phyloP scores from a whole-genome alignment of 2,888 invertebrate genomes.

The Sabatieria punctata region DNA sequence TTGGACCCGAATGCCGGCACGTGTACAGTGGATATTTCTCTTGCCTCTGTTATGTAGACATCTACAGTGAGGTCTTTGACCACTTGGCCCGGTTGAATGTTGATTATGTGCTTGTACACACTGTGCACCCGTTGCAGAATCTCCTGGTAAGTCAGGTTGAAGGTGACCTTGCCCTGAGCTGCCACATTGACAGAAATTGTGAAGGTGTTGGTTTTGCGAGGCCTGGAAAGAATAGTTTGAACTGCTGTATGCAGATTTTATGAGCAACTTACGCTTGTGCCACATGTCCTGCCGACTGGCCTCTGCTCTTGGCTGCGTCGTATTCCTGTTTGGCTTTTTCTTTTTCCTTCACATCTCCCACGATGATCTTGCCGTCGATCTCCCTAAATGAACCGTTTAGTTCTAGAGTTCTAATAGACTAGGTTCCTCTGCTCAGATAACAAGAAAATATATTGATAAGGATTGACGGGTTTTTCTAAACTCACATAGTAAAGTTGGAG shows the following conservation, averaged over 20 bases:
- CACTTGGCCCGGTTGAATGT: conserved; percentile 48
- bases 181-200: conserved; percentile 51
- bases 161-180: conserved; percentile 45
- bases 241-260: too few relatives aligned
- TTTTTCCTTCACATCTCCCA: conserved; percentile 30
- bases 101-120: conserved; percentile 50
- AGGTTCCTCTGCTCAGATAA: too few relatives aligned
- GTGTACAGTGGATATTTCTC: conserved; percentile 44
- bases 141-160: conserved; percentile 56
- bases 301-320: conserved; percentile 21
- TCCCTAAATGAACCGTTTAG: too few relatives aligned
- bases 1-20: conserved; percentile 44
- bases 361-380: conserved; percentile 20
- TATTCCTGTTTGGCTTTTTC: conserved; percentile 26
- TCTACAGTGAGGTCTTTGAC: conserved; percentile 49
- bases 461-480: too few relatives aligned
- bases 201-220: conserved; percentile 47
- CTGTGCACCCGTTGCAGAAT: conserved; percentile 46
- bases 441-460: too few relatives aligned
- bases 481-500: conserved; percentile 51
- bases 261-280: conserved; percentile 13
- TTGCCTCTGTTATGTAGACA: conserved; percentile 47
- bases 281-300: conserved; percentile 26
- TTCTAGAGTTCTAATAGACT: too few relatives aligned
- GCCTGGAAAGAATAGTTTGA: too few relatives aligned